Conservation (phyloP, 2,113 vertebrate species). For the Pterocles gutturalis region DNA sequence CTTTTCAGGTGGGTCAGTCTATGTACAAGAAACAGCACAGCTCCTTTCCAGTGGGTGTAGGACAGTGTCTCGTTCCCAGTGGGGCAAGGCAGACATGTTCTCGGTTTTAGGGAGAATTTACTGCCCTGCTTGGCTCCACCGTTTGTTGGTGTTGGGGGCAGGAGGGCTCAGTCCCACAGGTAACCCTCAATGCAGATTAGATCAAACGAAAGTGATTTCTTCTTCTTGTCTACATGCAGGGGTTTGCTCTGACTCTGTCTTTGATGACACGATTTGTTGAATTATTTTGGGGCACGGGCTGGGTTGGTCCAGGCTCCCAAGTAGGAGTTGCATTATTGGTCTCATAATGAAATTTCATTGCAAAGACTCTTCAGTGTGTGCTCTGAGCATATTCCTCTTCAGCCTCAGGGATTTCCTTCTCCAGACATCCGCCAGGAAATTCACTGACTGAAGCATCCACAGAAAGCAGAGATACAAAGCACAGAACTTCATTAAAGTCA, state of each 20-base stretch:
- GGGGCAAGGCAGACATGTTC: neutral
- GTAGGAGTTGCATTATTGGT: neutral
- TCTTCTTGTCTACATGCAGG: accelerated
- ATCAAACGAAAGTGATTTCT: neutral
- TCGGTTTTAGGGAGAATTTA: neutral
- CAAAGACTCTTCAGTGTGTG: neutral
- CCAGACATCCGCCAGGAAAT: neutral
- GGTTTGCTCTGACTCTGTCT: neutral
- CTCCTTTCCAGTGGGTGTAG: neutral
- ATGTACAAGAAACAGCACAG: accelerated
- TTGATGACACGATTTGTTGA: neutral
- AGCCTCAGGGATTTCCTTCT: neutral
- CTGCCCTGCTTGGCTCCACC: too few relatives aligned
- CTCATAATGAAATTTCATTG: neutral
- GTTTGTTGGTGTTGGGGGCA: accelerated
- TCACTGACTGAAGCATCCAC: neutral
- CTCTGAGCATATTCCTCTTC: neutral
- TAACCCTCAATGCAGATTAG: accelerated
- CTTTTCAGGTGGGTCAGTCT: neutral
- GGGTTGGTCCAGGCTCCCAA: neutral
- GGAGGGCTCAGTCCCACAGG: neutral
- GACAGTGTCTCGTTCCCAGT: accelerated
- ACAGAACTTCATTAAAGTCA: neutral
- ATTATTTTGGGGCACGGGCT: neutral
- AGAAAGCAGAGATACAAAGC: neutral